Evolutionary conservation across 2,113 vertebrate species (phyloP), one percentile per base, ranked within the genome.

Genomic region (Balaeniceps rex): DNA sequence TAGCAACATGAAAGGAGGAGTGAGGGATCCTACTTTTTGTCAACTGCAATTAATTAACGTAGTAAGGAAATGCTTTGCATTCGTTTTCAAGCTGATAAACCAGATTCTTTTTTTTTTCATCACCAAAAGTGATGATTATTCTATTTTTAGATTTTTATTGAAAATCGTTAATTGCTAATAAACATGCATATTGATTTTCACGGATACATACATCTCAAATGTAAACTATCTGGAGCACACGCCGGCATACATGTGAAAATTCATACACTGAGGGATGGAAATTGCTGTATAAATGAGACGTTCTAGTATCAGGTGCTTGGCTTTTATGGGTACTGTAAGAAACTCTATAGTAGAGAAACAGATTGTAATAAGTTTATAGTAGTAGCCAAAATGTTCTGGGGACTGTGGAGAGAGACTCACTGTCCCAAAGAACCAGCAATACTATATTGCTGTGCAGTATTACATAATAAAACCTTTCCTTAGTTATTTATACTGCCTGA

Each of bases 21-120:
- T 93, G 87, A 91, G 97, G 88, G 94, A 97, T 92, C 91, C 38
- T 87, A 95, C 94, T 96, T 97, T 97, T 98, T 99, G 98, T 98
- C 98, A 98, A 97, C 96, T 36, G 76, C 93, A 97, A 97, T 97
- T 98, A 98, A 98, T 98, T 97, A 97, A 96, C 96, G 97, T 94
- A 97, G 95, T 88, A 74, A 87, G 84, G 77, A 80, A 97, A 97
- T 4, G 49, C 69, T 96, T 46, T 90, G 96, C 93, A 79, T 98
- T 97, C 80, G 86, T 97, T 97, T 96, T 89, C 46, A 74, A 95
- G 65, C 83, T 90, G 90, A 93, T 95, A 94, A 97, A 96, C 80
- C 60, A 88, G 76, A 93, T 72, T 78, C 14, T 21, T 28, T 19
- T 63, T 60, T 61, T 63, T 64, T 61, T 65, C 68, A 74, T 94